Conservation (phyloP, 2,888 invertebrate species). For the Rhamnusium bicolor region DNA sequence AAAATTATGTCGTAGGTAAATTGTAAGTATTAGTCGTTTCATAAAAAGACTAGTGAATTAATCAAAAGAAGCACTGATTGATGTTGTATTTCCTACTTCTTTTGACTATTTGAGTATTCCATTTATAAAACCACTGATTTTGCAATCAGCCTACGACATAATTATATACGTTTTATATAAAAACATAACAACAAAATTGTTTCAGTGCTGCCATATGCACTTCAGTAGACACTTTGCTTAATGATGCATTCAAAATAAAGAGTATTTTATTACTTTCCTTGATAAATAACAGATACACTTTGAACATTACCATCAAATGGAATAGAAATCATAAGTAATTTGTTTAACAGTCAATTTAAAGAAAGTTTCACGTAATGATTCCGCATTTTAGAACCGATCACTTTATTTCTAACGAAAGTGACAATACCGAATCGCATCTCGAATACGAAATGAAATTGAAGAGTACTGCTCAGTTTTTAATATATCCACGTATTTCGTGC, state of each 20-base stretch:
- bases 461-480: not conserved
- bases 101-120: too few species aligned
- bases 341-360: slow-evolving; percentile 31
- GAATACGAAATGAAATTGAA: slow-evolving; percentile 1
- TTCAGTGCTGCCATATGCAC: slow-evolving; percentile 18
- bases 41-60: too few species aligned
- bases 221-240: not conserved
- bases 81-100: too few species aligned
- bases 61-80: too few species aligned
- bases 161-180: too few species aligned
- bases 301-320: slow-evolving; percentile 21
- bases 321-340: slow-evolving; percentile 35
- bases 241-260: slow-evolving; percentile 29
- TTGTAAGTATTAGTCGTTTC: too few species aligned
- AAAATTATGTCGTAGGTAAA: too few species aligned
- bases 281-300: slow-evolving; percentile 29
- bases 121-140: too few species aligned
- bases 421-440: slow-evolving; percentile 8
- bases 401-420: slow-evolving; percentile 37
- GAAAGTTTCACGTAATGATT: slow-evolving; percentile 41
- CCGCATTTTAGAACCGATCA: slow-evolving; percentile 32
- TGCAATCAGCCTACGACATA: too few species aligned
- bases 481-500: too few species aligned
- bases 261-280: slow-evolving; percentile 23
- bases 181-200: slow-evolving; percentile 28